phyloP scores from a whole-genome alignment of 2,797 vertebrate species.

The Aselliscus stoliczkanus region DNA sequence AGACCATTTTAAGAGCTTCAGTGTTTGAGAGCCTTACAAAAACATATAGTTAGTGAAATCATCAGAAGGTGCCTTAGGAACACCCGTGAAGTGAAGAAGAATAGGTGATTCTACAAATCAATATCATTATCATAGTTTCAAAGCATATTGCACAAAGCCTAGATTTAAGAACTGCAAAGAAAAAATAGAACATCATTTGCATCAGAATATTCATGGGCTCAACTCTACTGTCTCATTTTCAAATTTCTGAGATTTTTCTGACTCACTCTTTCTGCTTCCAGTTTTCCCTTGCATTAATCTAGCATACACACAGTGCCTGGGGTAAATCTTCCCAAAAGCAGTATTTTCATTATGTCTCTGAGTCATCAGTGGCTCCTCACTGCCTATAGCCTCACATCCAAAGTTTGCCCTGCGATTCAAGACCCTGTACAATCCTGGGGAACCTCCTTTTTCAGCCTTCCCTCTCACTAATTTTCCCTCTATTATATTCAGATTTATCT shows the following conservation, averaged over 20 bases:
- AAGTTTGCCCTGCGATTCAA: background rate
- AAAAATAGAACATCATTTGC: slow-evolving; percentile 50
- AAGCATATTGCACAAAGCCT: slow-evolving; percentile 33
- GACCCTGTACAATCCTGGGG: background rate
- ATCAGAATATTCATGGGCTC: slow-evolving; percentile 34
- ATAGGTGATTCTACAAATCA: slow-evolving; percentile 30
- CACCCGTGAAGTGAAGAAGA: background rate
- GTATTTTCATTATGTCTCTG: background rate
- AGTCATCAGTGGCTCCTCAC: background rate
- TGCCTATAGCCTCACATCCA: background rate
- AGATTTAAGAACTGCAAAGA: slow-evolving; percentile 33
- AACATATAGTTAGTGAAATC: background rate
- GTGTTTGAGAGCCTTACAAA: background rate
- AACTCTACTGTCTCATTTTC: slow-evolving; percentile 29
- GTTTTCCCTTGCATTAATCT: background rate
- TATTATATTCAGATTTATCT: background rate
- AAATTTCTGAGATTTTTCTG: slow-evolving; percentile 16
- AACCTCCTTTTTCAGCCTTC: background rate
- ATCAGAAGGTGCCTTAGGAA: slow-evolving; percentile 9
- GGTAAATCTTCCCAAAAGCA: background rate
- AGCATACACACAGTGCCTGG: background rate
- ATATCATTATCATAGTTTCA: slow-evolving; percentile 24
- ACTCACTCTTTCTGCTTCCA: slow-evolving; percentile 11
- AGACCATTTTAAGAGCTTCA: background rate
- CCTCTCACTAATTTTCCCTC: background rate